A percentile compares a stretch with the other conserved stretches of the same genome.
phyloP scores from a whole-genome alignment of 2,113 vertebrate species.

The Myocastor coypus region DNA sequence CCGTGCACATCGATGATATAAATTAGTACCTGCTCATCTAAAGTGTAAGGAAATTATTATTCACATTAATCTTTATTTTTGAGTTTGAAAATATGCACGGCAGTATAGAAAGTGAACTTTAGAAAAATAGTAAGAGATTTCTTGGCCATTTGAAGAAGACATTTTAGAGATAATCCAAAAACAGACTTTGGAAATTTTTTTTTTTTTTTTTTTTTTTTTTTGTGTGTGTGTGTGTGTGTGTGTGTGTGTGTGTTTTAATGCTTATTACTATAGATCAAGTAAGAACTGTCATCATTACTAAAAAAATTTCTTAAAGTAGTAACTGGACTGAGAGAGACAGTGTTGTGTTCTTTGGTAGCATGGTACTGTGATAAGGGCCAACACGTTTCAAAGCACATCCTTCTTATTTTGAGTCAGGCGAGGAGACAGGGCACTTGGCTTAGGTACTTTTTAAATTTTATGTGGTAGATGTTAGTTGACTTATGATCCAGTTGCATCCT shows the following conservation, averaged over 20 bases:
- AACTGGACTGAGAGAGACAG: background rate
- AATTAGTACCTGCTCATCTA: background rate
- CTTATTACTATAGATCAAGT: background rate
- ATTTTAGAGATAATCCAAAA: slow-evolving; percentile 25
- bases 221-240: no score
- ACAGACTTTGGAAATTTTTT: background rate
- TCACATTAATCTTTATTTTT: background rate
- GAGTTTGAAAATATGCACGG: background rate
- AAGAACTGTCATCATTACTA: background rate
- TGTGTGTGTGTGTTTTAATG: no score
- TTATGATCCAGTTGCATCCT: background rate
- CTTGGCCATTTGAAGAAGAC: background rate
- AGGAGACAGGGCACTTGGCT: background rate
- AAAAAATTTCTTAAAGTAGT: background rate
- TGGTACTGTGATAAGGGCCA: background rate
- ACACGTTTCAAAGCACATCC: background rate
- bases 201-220: background rate
- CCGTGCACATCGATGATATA: no score
- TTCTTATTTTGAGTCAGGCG: background rate
- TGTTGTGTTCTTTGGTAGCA: accelerated
- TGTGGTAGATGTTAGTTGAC: background rate
- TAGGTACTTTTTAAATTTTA: background rate
- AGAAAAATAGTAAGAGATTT: background rate
- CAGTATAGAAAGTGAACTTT: background rate
- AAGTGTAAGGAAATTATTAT: background rate